Percentiles rank a stretch among this genome's conserved stretches.
These are phyloP conservation scores for Sternarchorhynchus goeldii DNA, from an alignment of 2,797 vertebrate species.

Conservation along the genomic window DNA sequence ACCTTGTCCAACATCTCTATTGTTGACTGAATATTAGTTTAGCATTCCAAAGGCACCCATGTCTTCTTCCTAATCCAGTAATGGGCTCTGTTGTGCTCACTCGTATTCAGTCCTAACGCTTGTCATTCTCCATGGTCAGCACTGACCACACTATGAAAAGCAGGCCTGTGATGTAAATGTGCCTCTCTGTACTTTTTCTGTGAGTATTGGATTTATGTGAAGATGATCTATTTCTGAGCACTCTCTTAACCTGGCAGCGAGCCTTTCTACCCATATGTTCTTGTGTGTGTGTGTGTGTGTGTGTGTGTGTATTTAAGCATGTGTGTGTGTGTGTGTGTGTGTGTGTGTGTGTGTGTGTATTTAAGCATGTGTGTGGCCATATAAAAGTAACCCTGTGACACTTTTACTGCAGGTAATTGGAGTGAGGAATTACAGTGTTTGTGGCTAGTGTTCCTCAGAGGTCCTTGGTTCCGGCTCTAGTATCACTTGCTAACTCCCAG, in stretches of 20 bases:
- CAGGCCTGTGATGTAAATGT: conserved; percentile 11
- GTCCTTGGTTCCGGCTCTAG: conserved; percentile 15
- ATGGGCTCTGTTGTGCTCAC: conserved; percentile 35
- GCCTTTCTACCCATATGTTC: neutral
- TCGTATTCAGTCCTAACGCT: conserved; percentile 24
- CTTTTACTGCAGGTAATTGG: conserved; percentile 74
- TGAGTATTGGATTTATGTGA: neutral
- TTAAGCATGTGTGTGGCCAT: conserved; percentile 67
- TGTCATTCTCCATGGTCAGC: conserved; percentile 21
- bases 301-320: conserved; percentile 33
- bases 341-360: conserved; percentile 3
- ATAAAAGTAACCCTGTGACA: conserved; percentile 69
- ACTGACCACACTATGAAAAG: conserved; percentile 12
- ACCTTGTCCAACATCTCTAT: conserved; percentile 47
- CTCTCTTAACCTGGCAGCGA: neutral
- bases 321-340: conserved; percentile 61
- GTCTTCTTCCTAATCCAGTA: conserved; percentile 48
- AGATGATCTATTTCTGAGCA: neutral
- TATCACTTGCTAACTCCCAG: neutral
- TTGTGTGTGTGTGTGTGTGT: neutral
- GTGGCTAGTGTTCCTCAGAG: conserved; percentile 41
- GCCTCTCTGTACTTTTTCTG: neutral
- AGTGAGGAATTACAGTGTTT: conserved; percentile 71
- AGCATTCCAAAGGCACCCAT: conserved; percentile 43
- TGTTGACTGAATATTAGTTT: conserved; percentile 53